Percentiles rank a stretch among this genome's conserved stretches.
Conservation (phyloP, 2,797 vertebrate genomes). For the Poecilia gillii region DNA sequence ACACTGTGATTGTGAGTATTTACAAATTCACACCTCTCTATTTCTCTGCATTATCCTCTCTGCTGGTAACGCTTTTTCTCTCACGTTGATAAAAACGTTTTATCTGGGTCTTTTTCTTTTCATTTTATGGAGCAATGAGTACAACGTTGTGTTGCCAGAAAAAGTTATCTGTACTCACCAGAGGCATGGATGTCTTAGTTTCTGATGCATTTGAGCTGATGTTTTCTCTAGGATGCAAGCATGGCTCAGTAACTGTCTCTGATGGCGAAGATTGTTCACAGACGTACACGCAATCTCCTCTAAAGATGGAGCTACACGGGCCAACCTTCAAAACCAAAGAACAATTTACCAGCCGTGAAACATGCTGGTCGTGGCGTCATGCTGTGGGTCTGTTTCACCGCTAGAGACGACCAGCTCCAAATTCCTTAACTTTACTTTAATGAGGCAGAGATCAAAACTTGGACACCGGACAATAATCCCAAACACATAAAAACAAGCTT, state of each 20-base stretch:
- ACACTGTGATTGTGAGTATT: slow-evolving; percentile 77
- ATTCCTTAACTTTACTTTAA: neutral
- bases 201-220: neutral
- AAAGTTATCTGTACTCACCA: neutral
- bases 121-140: slow-evolving; percentile 2
- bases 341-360: neutral
- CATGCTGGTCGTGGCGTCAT: neutral
- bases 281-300: neutral
- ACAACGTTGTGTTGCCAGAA: neutral
- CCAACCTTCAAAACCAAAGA: neutral
- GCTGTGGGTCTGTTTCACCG: neutral
- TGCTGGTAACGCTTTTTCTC: slow-evolving; percentile 32
- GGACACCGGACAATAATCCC: neutral
- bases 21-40: slow-evolving; percentile 52
- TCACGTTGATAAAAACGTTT: slow-evolving; percentile 5
- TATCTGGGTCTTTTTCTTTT: slow-evolving; percentile 8
- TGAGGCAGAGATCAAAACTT: neutral
- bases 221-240: neutral
- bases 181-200: neutral
- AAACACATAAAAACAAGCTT: neutral
- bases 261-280: neutral
- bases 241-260: neutral
- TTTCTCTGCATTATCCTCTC: slow-evolving; percentile 42
- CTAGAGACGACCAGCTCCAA: neutral
- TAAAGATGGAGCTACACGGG: neutral